Percentiles rank a stretch among this genome's conserved stretches.
Conservation (phyloP, 2,113 vertebrate genomes). For the Cisticola juncidis region DNA sequence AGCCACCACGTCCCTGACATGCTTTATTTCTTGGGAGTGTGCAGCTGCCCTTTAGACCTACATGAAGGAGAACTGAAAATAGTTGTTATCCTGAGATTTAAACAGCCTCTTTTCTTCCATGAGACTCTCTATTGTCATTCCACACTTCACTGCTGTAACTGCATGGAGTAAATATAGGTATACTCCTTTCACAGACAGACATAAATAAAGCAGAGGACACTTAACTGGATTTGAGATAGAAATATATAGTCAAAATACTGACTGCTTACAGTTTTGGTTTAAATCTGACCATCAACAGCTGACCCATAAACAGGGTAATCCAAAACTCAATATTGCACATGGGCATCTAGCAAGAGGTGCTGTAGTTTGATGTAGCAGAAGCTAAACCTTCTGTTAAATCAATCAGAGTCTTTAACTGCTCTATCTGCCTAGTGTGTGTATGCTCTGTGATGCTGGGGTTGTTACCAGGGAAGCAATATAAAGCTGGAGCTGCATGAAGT, state of each 20-base stretch:
- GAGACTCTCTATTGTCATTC: background rate
- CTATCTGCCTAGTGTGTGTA: background rate
- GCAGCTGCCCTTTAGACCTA: background rate
- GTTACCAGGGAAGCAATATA: conserved; percentile 36
- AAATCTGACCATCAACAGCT: conserved; percentile 4
- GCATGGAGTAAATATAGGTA: background rate
- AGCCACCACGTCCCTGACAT: background rate
- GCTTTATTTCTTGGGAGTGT: background rate
- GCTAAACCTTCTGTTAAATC: conserved; percentile 37
- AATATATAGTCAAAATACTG: background rate
- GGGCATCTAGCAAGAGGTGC: background rate
- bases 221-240: background rate
- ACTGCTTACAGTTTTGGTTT: background rate
- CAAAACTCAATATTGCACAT: background rate
- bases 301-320: conserved; percentile 3
- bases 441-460: background rate
- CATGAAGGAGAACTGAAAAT: background rate
- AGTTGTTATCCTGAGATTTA: background rate
- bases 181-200: background rate
- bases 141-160: background rate
- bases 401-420: conserved; percentile 10
- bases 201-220: background rate
- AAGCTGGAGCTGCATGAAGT: background rate
- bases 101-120: background rate
- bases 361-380: conserved; percentile 30